Evolutionary conservation across 2,888 invertebrate genomes (phyloP).

Genomic region (Netelia virgata): DNA sequence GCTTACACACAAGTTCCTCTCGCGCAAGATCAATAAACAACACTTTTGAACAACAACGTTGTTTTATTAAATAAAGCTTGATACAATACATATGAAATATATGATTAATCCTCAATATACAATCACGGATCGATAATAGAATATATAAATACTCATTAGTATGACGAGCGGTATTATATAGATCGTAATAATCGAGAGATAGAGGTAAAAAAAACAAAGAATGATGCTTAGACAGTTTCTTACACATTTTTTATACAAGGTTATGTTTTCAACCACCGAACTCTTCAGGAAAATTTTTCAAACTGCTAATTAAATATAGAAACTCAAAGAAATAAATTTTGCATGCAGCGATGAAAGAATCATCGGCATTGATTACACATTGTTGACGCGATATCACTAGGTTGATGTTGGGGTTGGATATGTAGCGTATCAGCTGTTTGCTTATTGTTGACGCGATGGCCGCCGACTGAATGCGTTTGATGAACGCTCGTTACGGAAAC

Average conservation of each 20-base stretch:
- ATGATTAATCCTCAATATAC: no score
- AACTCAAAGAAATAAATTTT: neutral
- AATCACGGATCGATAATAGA: neutral
- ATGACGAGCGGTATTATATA: neutral
- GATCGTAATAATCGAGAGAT: neutral
- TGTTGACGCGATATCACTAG: neutral
- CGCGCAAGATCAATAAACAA: constrained; percentile 66
- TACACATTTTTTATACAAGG: no score
- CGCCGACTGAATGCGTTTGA: constrained; percentile 16
- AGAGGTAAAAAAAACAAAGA: neutral
- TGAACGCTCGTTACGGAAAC: neutral
- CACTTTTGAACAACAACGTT: constrained; percentile 11
- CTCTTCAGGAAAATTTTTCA: neutral
- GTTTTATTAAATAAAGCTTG: constrained; percentile 1
- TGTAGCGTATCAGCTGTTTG: constrained; percentile 50
- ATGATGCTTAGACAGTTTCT: neutral
- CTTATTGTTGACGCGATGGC: constrained; percentile 59
- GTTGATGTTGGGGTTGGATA: neutral
- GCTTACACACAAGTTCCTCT: neutral
- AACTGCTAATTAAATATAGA: neutral
- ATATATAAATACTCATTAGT: neutral
- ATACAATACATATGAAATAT: neutral
- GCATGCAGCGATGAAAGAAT: neutral
- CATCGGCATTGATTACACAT: neutral
- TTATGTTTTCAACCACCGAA: neutral